Percentiles rank a stretch among this genome's conserved stretches.
Evolutionary conservation across 2,888 invertebrate genomes (phyloP).

Genomic region (Cordylochernes scorpioides): DNA sequence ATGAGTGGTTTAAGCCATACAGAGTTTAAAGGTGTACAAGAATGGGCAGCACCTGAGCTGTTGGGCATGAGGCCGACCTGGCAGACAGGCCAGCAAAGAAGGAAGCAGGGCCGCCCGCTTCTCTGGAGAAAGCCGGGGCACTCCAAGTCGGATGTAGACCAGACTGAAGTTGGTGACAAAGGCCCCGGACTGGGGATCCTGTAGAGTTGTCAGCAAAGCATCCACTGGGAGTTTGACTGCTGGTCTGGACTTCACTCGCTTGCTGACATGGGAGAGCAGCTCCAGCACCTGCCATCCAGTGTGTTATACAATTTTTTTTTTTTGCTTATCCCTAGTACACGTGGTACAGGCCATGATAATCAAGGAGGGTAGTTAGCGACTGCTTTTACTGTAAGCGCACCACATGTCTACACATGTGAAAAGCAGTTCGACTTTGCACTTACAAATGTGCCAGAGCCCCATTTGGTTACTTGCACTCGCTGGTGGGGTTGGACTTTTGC

Average conservation of each 20-base stretch:
- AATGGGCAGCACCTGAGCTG: conserved; percentile 56
- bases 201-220: conserved; percentile 48
- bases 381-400: too few relatives aligned
- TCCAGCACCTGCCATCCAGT: conserved; percentile 46
- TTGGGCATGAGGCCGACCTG: conserved; percentile 49
- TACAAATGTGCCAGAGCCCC: too few relatives aligned
- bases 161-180: conserved; percentile 74
- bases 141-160: conserved; percentile 75
- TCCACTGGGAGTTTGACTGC: conserved; percentile 62
- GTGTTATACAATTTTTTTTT: neutral
- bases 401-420: too few relatives aligned
- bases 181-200: conserved; percentile 42
- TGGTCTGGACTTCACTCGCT: conserved; percentile 54
- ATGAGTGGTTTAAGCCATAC: too few relatives aligned
- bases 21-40: too few relatives aligned
- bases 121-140: conserved; percentile 43
- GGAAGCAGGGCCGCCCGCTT: conserved; percentile 49
- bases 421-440: too few relatives aligned
- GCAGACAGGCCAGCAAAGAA: conserved; percentile 38
- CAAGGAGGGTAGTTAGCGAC: too few relatives aligned
- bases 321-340: too few relatives aligned
- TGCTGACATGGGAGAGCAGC: conserved; percentile 64
- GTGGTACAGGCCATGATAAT: too few relatives aligned
- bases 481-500: too few relatives aligned
- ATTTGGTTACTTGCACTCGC: too few relatives aligned